phyloP scores from a whole-genome alignment of 2,797 vertebrate species.

The Pitangus sulphuratus region DNA sequence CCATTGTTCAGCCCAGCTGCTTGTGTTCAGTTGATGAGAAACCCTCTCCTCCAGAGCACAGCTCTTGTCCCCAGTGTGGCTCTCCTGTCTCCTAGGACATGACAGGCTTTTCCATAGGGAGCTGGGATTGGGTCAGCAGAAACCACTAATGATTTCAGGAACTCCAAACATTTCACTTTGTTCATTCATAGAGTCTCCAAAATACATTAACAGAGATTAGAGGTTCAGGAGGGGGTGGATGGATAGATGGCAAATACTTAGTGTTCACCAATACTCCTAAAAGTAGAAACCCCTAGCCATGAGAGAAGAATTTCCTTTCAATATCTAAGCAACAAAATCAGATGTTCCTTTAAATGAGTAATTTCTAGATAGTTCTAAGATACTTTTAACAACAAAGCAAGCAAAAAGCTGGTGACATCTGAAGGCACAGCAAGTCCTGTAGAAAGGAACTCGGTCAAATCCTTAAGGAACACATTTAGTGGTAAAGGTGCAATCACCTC shows the following conservation, averaged over 20 bases:
- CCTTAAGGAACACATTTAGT: neutral
- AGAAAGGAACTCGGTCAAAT: neutral
- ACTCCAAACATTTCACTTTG: neutral
- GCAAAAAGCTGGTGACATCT: neutral
- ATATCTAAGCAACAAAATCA: neutral
- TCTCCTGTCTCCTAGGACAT: neutral
- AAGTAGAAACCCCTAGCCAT: neutral
- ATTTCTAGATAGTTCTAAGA: neutral
- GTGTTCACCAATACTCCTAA: neutral
- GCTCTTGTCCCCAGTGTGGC: neutral
- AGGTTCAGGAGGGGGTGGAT: neutral
- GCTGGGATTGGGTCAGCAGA: neutral
- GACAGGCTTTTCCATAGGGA: neutral
- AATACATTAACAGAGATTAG: neutral
- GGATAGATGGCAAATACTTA: neutral
- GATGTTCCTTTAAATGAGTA: neutral
- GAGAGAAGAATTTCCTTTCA: neutral
- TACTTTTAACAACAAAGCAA: neutral
- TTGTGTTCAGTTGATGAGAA: neutral
- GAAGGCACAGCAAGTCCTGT: neutral
- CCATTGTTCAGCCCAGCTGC: rapidly evolving
- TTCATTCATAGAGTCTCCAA: neutral
- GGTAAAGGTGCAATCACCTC: neutral
- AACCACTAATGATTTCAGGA: neutral
- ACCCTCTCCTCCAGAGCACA: neutral